Evolutionary conservation across 2,888 invertebrate species (phyloP), one percentile per base, ranked within the genome.

Genomic region (Lomographa bimaculata): DNA sequence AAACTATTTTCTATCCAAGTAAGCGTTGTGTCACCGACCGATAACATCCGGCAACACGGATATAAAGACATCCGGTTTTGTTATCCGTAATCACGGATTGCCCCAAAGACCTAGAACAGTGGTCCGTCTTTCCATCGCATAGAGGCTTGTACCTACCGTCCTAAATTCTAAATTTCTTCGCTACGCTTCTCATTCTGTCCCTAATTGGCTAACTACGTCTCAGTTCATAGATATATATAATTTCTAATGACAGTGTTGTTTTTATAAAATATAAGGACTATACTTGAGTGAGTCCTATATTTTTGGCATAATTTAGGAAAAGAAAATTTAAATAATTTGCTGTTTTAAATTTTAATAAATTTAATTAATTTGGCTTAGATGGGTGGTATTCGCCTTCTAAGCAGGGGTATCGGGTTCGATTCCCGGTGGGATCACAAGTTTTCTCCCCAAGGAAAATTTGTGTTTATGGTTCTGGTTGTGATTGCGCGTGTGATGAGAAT

Each of bases 121-220:
- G 28, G 34, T 16, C 35, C 33, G 24, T 27, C 41, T 24, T 26
- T 34, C 30, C 39, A 41, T 39, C 39, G 41, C 50, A 48, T 33
- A 43, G 45, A 34, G 34, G 42, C 49, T 42, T 41, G 11, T 27
- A 17, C 12, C 29, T 47, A 25, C 34, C 37, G 33, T 26, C 50
- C n/a, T 39, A 56, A 55, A 56, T 51, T 56, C 47, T 42, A 49
- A 56, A 51, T 46, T 52, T 32, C 36, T 42, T 42, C 32, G 42
- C 43, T 49, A 26, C 41, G 51, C 50, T 52, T 56, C 36, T 54
- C 45, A 51, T 44, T 39, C 46, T 50, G 32, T 43, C 54, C 57
- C 51, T 50, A 46, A 68, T 70, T 68, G 65, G 65, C 60, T 65
- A 44, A 54, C 34, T 38, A 29, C 30, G 11, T 40, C 39, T 32